Base-by-base conservation (phyloP, 1,140 invertebrate genomes). In the Anoplolepis gracilipes region DNA sequence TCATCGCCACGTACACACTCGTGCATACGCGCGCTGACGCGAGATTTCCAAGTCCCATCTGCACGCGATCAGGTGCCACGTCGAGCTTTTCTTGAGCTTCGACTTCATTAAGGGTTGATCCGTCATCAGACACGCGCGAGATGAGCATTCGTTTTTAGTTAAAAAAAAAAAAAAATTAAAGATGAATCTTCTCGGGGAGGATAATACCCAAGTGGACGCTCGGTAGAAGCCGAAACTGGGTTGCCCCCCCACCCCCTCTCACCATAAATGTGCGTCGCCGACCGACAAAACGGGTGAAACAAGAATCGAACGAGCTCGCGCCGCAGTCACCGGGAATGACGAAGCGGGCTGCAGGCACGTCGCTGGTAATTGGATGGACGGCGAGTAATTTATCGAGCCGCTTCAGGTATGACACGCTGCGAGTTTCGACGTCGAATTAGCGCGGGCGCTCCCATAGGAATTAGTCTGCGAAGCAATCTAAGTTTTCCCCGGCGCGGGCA, bases 1-100 rank as follows among this genome's bases (percentile, higher is more conserved):
- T 93, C 92, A 93, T 90, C 91, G 87, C 88, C 92, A 93, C 89
- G 88, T 89, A 91, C 86, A 72, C 88, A 87, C 79, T 85, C 76
- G 22, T 88, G 78, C 70, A 25, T 36, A 67, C 61, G 69, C 85
- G 87, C 69, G 25, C 72, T 67, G 36, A 57, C 87, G 64, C 67
- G 67, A 84, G 75, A 89, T 87, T 84, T 81, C 85, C 10, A 46
- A 55, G 62, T 81, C 70, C 55, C 57, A 72, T 55, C 36, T 62
- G 61, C 81, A 75, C 62, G 49, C 70, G 64, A 77, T 79, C 84
- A 39, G 36, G 46, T 46, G 67, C 67, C 36, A 49, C 81, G 30
- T 76, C 42, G 81, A 39, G 72, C 33, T 53, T 42, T 61, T 49
- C 49, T 53, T 49, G n/a, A 55, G 30, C 61, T 22, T 42, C 36